Conservation (phyloP, 2,113 vertebrate genomes). For the Phalacrocorax pelagicus region DNA sequence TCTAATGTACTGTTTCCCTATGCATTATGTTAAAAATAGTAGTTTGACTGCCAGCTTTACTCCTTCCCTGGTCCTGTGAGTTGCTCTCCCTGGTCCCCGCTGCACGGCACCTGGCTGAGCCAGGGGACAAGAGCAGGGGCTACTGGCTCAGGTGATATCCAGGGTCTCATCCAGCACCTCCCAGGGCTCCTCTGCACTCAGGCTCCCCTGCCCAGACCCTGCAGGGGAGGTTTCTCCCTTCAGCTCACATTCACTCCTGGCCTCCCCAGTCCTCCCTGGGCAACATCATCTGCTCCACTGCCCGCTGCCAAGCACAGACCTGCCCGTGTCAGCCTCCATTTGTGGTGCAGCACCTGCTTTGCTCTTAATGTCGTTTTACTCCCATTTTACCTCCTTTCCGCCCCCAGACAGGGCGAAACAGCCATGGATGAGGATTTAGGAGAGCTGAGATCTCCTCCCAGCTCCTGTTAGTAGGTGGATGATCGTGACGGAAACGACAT, state of each 20-base stretch:
- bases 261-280: background rate
- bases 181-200: background rate
- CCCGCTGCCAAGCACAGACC: background rate
- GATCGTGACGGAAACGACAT: background rate
- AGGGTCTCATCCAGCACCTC: background rate
- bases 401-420: background rate
- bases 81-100: background rate
- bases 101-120: too few species aligned
- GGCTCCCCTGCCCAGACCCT: background rate
- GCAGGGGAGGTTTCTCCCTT: background rate
- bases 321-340: background rate
- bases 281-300: background rate
- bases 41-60: background rate
- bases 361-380: background rate
- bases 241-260: background rate
- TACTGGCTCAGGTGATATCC: background rate
- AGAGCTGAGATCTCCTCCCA: background rate
- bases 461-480: background rate
- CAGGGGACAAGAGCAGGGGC: background rate
- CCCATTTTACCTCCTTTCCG: background rate
- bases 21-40: rapidly evolving
- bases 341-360: background rate
- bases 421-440: background rate
- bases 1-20: rapidly evolving
- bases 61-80: background rate